Base-by-base conservation (phyloP, 2,888 invertebrate species). In the Catocala fraxini region DNA sequence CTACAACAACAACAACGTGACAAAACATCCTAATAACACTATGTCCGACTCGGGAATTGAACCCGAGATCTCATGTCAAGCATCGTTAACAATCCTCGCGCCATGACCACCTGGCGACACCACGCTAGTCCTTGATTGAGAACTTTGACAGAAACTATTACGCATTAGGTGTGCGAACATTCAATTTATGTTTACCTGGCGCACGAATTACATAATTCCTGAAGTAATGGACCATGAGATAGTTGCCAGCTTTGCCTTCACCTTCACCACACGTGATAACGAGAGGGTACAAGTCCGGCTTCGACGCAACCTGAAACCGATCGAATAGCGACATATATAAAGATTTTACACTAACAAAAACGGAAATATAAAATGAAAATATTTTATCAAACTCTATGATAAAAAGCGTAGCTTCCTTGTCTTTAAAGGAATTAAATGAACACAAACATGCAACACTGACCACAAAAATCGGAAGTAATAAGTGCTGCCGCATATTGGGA, bases 281-380 rank as follows among this genome's bases (percentile, higher is more conserved):
- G 62, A 98, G 90, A 2, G 98, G 98, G 84, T 98, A 98, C 9
- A 98, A 91, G 84, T 98, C 97, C 9, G 98, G 98, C 80, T 98
- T 98, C 11, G 97, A 97, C 62, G 97, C 97, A 71, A 97, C 97
- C 97, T 97, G 83, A n/a, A 61, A 60, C 39, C 42, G 51, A 6
- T 33, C 0, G 35, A 65, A 46, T 47, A 13, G 9, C 6, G 0
- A 39, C 35, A 7, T 39, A 39, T 39, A 39, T 39, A 39, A 39
- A 39, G 35, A 39, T 39, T 39, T 6, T 9, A 39, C 35, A 39
- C 9, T 4, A 39, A 39, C 35, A 39, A 9, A 25, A 3, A 25
- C 25, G 4, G 4, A 25, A 25, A 1, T 25, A 25, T 6, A 6
- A 6, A 7, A 39, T 1, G 4, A 6, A 39, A 35, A 34, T 7